These are phyloP conservation scores for Agonum fuliginosum DNA, from an alignment of 2,888 invertebrate species.

Conservation along the genomic window DNA sequence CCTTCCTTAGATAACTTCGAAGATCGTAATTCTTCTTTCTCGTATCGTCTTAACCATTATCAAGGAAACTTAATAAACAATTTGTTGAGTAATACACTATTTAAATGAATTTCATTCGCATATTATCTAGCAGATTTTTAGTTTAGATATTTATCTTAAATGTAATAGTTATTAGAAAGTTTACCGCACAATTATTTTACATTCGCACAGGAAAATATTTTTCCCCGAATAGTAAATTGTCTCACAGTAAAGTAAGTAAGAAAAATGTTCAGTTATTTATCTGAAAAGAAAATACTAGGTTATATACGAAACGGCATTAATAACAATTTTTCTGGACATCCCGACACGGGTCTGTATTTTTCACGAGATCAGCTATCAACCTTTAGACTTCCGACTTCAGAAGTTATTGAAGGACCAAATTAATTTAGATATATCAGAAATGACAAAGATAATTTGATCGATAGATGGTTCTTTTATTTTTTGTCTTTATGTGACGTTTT, in stretches of 20 bases:
- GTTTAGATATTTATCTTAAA: no score
- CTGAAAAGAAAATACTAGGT: not conserved
- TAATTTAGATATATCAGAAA: constrained; percentile 18
- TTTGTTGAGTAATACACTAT: no score
- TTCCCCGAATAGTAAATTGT: no score
- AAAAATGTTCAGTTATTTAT: constrained; percentile 31
- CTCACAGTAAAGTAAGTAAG: constrained; percentile 28
- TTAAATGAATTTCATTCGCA: no score
- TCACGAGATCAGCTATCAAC: not conserved
- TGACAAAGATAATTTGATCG: not conserved
- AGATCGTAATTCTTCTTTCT: not conserved
- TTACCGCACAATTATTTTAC: no score
- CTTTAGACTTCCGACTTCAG: no score
- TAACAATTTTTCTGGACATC: constrained; percentile 34
- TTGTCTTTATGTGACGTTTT: not conserved
- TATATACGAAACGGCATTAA: constrained; percentile 32
- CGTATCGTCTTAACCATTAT: no score
- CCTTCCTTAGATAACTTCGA: not conserved
- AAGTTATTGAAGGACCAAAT: constrained; percentile 3
- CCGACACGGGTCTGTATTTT: constrained; percentile 1
- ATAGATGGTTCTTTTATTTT: not conserved
- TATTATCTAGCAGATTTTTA: no score
- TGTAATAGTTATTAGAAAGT: not conserved
- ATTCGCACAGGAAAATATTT: not conserved
- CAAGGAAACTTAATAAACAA: no score